Conservation (phyloP, 2,113 vertebrate species). For the Rhineura floridana region DNA sequence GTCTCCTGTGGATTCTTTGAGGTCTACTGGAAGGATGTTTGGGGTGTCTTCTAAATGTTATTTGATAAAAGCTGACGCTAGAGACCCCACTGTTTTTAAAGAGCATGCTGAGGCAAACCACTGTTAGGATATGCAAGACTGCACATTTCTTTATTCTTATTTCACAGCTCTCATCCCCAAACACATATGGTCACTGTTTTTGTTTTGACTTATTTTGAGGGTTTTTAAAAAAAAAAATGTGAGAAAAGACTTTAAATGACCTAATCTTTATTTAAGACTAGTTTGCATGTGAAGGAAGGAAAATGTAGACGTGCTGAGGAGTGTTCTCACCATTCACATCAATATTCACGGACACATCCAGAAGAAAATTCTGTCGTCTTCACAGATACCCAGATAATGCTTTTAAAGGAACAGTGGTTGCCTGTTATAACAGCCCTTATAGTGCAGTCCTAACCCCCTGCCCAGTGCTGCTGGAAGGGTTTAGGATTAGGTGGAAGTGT, state of each 20-base stretch:
- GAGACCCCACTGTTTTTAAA: conserved; percentile 61
- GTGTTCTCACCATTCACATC: conserved; percentile 25
- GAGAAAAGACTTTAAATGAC: conserved; percentile 69
- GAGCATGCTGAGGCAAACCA: conserved; percentile 48
- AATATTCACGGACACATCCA: conserved; percentile 21
- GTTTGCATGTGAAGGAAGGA: conserved; percentile 66
- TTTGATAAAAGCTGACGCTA: conserved; percentile 57
- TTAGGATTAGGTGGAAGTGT: too few species aligned
- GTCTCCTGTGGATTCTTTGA: conserved; percentile 55
- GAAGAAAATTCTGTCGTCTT: conserved; percentile 36
- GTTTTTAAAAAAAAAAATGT: conserved; percentile 58
- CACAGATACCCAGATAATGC: conserved; percentile 1
- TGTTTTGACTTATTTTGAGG: conserved; percentile 73
- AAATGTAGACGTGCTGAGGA: conserved; percentile 54
- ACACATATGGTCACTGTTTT: conserved; percentile 72
- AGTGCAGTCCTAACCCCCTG: too few species aligned
- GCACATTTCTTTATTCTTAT: conserved; percentile 60
- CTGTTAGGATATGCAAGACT: conserved; percentile 56
- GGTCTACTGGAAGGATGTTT: conserved; percentile 39
- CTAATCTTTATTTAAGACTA: conserved; percentile 54
- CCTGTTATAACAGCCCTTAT: not conserved
- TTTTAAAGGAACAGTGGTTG: not conserved
- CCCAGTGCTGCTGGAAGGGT: too few species aligned
- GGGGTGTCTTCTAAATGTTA: conserved; percentile 58
- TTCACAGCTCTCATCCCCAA: conserved; percentile 65